Conservation (phyloP, 64 coral and sea anemone species). For the Pachyseris speciosa region DNA sequence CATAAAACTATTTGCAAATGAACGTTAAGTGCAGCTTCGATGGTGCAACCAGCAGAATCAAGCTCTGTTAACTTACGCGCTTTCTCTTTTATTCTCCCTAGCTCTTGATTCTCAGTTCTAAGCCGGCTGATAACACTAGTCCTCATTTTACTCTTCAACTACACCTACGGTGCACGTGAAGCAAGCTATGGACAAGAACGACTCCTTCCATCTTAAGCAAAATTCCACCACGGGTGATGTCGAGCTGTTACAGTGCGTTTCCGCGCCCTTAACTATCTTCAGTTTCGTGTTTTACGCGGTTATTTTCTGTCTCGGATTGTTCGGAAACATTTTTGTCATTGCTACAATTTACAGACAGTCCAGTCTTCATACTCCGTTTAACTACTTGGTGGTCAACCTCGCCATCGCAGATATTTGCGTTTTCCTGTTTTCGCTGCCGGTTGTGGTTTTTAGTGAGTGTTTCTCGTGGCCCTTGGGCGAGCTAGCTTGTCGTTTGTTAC, state of each 20-base stretch:
- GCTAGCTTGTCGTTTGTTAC: neutral
- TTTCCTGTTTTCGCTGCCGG: neutral
- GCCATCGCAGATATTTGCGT: neutral
- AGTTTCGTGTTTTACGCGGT: neutral
- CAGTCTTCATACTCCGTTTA: neutral
- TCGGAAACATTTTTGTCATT: neutral
- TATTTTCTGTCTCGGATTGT: neutral
- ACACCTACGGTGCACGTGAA: no score
- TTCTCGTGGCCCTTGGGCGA: neutral
- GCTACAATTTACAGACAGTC: neutral
- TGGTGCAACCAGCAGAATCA: no score
- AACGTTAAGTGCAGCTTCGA: no score
- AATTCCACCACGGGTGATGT: neutral
- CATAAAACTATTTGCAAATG: no score
- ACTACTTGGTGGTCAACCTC: neutral
- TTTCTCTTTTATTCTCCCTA: no score
- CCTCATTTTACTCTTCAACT: no score
- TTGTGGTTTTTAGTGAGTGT: slow-evolving; percentile 9
- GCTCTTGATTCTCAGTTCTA: no score
- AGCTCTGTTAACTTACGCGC: no score
- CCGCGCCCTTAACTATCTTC: neutral
- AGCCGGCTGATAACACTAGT: no score
- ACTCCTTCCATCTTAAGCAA: neutral
- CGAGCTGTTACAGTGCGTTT: neutral
- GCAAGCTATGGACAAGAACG: no score